Evolutionary conservation across 2,888 invertebrate genomes (phyloP).

Genomic region (Margaritifera margaritifera): DNA sequence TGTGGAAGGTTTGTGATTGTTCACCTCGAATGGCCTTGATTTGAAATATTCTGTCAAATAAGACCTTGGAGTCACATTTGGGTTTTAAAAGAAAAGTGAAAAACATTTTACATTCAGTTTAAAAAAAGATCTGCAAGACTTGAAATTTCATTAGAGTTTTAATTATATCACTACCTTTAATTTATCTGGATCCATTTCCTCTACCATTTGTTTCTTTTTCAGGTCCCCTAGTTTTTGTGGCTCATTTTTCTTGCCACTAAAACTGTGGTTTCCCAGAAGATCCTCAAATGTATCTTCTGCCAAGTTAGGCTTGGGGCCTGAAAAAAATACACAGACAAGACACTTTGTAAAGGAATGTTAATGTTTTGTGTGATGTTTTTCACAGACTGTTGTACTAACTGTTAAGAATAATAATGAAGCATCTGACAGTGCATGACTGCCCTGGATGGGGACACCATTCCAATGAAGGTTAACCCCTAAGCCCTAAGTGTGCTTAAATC

Average conservation of each 20-base stretch:
- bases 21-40: not conserved
- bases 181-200: slow-evolving; percentile 93
- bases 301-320: slow-evolving; percentile 70
- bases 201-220: slow-evolving; percentile 89
- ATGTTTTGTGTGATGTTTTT: too few relatives aligned
- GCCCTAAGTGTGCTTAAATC: too few relatives aligned
- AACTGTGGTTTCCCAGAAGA: slow-evolving; percentile 90
- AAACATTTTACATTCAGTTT: not conserved
- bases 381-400: too few relatives aligned
- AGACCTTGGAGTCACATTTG: not conserved
- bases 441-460: too few relatives aligned
- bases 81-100: not conserved
- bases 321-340: not conserved
- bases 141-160: not conserved
- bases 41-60: not conserved
- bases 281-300: slow-evolving; percentile 89
- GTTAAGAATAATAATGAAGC: too few relatives aligned
- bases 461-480: too few relatives aligned
- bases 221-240: slow-evolving; percentile 92
- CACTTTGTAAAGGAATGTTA: too few relatives aligned
- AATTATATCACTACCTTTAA: slow-evolving; percentile 78
- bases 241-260: slow-evolving; percentile 82
- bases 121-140: not conserved
- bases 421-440: too few relatives aligned
- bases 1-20: too few relatives aligned